Conservation (phyloP, 2,797 vertebrate species). For the Smutsia temminckii region DNA sequence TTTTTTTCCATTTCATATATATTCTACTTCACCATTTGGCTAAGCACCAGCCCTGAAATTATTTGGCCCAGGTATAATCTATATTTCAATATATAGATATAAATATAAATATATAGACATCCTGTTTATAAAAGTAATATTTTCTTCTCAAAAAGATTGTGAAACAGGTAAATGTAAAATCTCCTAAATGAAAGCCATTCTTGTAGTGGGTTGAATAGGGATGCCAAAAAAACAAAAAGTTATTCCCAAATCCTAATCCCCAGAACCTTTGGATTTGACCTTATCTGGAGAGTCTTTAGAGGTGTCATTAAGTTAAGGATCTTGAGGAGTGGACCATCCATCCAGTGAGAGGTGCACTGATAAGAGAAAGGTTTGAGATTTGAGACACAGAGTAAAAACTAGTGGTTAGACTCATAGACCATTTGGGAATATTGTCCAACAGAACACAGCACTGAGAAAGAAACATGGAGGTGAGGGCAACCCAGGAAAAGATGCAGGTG, state of each 20-base stretch:
- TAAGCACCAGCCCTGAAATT: no score
- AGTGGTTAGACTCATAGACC: neutral
- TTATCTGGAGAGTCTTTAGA: neutral
- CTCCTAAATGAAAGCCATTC: neutral
- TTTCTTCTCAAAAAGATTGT: neutral
- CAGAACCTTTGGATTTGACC: neutral
- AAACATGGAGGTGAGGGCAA: neutral
- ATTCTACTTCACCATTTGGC: no score
- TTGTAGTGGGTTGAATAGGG: neutral
- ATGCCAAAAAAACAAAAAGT: neutral
- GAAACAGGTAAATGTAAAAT: neutral
- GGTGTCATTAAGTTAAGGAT: neutral
- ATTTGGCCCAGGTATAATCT: no score
- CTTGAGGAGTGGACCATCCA: neutral
- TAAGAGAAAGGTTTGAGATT: neutral
- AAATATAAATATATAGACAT: neutral
- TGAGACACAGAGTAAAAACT: neutral
- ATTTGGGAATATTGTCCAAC: neutral
- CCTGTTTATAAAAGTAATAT: constrained; percentile 10
- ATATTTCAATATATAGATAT: no score
- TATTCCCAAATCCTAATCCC: neutral
- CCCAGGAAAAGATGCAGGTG: neutral
- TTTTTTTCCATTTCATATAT: neutral
- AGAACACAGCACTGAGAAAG: neutral
- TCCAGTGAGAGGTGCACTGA: neutral